Base-by-base conservation (phyloP, 2,113 vertebrate genomes). In the Pelobates fuscus region DNA sequence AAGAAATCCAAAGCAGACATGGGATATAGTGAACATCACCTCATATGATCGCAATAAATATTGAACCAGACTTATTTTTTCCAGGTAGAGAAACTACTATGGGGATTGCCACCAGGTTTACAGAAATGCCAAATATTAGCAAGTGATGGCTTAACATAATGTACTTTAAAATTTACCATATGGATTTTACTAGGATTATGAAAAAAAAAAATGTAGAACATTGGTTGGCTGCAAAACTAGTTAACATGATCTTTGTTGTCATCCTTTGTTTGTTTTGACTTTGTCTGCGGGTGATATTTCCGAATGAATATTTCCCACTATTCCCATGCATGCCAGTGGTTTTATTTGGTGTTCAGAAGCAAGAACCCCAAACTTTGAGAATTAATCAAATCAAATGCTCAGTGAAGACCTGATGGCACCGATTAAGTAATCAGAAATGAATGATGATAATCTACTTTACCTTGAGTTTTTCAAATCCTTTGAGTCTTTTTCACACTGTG, bases 391-490 rank as follows among this genome's bases (percentile, higher is more conserved):
- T 78, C 70, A 82, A 81, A 81, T 82, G 82, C 86, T 88, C 84
- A 61, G 79, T 78, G 70, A 84, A 69, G 37, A 78, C 71, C 37
- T 29, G 76, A 79, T 78, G 80, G 79, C 79, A 73, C 74, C 71
- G 79, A 84, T 83, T 87, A 84, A 83, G 81, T 67, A 81, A 81
- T 26, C 81, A 70, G 25, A 79, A 81, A 77, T 52, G 73, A 63
- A 60, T 7, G 57, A 77, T 7, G 63, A 78, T 87, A 82, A 83
- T 86, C 82, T 84, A 76, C 85, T 86, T 87, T 86, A 83, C 76
- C 77, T 70, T 79, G 73, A 66, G 21, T 67, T 85, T 83, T 77
- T 74, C 61, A 68, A 80, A 71, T 78, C 81, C 81, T 85, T 41
- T 67, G 81, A 82, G 77, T 62, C 57, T 82, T 67, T 72, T 65